Conservation (phyloP, 2,797 vertebrate species). For the Phylloscopus collybita region DNA sequence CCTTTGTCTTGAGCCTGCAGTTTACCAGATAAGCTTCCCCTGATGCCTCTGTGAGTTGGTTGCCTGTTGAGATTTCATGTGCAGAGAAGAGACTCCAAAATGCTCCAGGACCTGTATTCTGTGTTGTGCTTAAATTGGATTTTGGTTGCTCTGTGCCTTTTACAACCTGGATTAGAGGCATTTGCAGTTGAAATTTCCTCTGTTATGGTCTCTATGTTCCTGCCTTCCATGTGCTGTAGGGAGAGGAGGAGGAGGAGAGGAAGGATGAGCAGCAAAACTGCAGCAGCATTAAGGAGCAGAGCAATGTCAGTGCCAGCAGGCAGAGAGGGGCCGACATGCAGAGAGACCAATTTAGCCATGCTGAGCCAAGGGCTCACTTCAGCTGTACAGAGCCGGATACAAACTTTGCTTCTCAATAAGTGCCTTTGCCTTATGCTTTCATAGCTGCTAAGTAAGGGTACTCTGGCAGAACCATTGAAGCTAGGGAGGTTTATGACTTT, state of each 20-base stretch:
- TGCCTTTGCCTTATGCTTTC: background rate
- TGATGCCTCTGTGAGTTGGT: background rate
- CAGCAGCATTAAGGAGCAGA: background rate
- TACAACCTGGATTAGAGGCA: background rate
- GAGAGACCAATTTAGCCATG: background rate
- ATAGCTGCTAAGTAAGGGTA: constrained; percentile 10
- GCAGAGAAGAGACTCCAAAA: background rate
- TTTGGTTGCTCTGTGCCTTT: background rate
- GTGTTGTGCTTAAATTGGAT: background rate
- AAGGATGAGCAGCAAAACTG: background rate
- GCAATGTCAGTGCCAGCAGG: background rate
- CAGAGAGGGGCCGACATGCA: background rate
- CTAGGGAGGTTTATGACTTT: background rate
- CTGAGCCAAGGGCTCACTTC: background rate
- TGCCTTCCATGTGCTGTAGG: background rate
- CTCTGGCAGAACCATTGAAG: background rate
- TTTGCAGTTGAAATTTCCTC: background rate
- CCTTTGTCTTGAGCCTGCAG: background rate
- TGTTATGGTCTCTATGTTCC: background rate
- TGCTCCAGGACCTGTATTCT: background rate
- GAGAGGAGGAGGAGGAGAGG: background rate
- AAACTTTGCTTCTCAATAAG: constrained; percentile 14
- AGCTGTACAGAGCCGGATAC: background rate
- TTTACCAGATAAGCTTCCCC: background rate
- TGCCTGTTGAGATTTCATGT: background rate